Conservation (phyloP, 2,797 vertebrate species). For the Sebastes hubbsi region DNA sequence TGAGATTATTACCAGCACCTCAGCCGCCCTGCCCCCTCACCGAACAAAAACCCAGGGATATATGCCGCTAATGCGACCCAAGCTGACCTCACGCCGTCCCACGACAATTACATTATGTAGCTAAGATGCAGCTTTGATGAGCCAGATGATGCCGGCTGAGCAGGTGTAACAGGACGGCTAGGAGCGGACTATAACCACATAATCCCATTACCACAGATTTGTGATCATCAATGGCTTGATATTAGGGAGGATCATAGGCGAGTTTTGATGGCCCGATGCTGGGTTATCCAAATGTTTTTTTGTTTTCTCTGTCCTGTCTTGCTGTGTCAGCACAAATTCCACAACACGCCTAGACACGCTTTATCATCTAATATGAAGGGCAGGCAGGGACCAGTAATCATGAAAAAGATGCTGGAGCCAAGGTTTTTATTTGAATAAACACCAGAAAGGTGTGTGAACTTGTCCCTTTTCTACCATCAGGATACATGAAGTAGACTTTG, state of each 20-base stretch:
- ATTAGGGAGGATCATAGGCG: background rate
- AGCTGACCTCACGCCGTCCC: constrained; percentile 1
- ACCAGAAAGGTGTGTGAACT: constrained; percentile 19
- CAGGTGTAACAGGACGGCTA: background rate
- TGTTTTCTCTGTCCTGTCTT: background rate
- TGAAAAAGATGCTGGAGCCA: background rate
- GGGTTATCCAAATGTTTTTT: background rate
- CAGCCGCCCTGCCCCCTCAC: constrained; percentile 2
- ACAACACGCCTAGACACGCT: constrained; percentile 30
- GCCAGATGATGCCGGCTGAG: background rate
- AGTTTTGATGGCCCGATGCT: background rate
- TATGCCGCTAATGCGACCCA: background rate
- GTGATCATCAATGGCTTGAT: background rate
- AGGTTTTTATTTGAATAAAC: background rate
- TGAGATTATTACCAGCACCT: constrained; percentile 69
- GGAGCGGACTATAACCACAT: background rate
- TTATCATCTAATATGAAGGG: background rate
- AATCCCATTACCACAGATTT: constrained; percentile 21
- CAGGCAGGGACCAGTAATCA: background rate
- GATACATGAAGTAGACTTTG: background rate
- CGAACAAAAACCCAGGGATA: background rate
- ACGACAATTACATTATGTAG: constrained; percentile 34
- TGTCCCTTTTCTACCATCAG: background rate
- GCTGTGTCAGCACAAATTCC: constrained; percentile 21
- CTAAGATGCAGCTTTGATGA: constrained; percentile 12